Evolutionary conservation across 2,113 vertebrate genomes (phyloP).

Genomic region (Patagioenas fasciata): DNA sequence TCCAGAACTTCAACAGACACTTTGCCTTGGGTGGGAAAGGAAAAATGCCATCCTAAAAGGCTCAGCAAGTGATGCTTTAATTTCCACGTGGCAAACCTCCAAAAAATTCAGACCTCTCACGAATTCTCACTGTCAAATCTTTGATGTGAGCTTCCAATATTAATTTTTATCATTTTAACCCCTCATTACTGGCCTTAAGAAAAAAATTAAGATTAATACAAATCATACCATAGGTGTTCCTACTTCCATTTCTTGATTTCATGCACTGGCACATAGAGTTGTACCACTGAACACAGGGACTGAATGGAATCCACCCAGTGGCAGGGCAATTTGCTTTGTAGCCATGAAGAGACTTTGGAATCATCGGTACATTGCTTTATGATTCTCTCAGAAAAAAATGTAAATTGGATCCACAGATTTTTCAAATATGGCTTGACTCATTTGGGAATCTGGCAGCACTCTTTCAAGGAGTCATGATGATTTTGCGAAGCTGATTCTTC

Average conservation of each 20-base stretch:
- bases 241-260: not conserved
- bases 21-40: not conserved
- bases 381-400: not conserved
- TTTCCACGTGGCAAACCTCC: not conserved
- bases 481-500: not conserved
- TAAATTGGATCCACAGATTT: not conserved
- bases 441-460: slow-evolving; percentile 6
- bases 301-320: not conserved
- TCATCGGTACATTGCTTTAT: not conserved
- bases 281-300: not conserved
- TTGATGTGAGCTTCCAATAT: not conserved
- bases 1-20: not conserved
- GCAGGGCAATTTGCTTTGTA: not conserved
- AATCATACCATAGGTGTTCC: not conserved
- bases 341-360: not conserved
- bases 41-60: not conserved
- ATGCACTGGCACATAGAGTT: not conserved
- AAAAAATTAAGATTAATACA: not conserved
- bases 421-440: slow-evolving; percentile 3
- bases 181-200: not conserved
- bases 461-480: not conserved
- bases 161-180: not conserved
- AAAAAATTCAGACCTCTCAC: not conserved
- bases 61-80: not conserved
- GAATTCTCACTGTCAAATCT: not conserved